Percentiles rank a stretch among this genome's conserved stretches.
phyloP scores from a whole-genome alignment of 2,113 vertebrate species.

The Carassius carassius region DNA sequence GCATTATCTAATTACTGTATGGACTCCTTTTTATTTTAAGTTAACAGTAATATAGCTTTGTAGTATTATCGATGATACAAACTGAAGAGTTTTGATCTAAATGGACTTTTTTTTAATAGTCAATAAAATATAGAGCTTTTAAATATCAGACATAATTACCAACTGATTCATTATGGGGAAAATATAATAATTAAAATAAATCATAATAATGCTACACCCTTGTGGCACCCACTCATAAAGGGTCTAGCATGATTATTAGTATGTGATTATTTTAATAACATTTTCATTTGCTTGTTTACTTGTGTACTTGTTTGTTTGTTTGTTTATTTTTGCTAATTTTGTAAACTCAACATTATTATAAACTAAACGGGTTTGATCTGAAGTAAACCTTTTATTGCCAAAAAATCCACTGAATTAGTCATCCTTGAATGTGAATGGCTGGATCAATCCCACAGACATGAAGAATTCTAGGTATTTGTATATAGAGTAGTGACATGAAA shows the following conservation, averaged over 20 bases:
- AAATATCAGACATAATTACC: not conserved
- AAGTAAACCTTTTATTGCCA: not conserved
- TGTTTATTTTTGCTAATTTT: not conserved
- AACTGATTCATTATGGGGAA: not conserved
- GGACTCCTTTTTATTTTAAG: not conserved
- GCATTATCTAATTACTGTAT: not conserved
- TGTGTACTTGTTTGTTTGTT: not conserved
- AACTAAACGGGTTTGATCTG: not conserved
- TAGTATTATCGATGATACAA: not conserved
- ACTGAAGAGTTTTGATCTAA: not conserved
- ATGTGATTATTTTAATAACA: not conserved
- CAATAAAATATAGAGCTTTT: not conserved
- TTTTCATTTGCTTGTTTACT: not conserved
- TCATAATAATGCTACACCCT: not conserved
- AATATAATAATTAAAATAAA: not conserved
- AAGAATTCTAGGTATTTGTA: constrained; percentile 16
- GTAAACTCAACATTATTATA: not conserved
- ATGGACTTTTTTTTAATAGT: not conserved
- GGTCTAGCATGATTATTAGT: not conserved
- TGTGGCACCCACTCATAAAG: not conserved
- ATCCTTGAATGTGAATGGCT: not conserved
- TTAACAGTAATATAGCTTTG: not conserved
- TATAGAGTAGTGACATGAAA: not conserved
- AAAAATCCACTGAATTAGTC: not conserved
- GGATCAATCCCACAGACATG: not conserved